Evolutionary conservation across 1,140 invertebrate species (phyloP), one percentile per base, ranked within the genome.

Genomic region (Amyelois transitella): DNA sequence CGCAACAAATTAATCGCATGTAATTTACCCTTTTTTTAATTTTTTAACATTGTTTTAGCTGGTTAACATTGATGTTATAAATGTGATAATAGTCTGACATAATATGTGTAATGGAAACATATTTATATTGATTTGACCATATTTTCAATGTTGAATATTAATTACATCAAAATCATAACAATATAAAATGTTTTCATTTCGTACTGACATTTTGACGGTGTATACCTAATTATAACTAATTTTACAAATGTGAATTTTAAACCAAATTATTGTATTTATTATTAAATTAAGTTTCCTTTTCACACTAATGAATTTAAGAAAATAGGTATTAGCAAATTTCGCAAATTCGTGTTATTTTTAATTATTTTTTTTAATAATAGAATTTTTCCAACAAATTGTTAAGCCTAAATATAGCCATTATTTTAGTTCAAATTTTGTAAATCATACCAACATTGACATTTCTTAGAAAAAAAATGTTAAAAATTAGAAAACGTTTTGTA

Each of bases 401-500:
- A 38, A 14, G 3, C 2, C 32, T 14, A 14, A 45, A 21, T 45
- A 19, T 45, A 8, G 12, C 20, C 44, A 10, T 49, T 22, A 22
- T 49, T 21, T 49, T 49, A 22, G 19, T 49, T 49, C 21, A 49
- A 49, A 38, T 2, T 14, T 28, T 28, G 7, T 28, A 12, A 8
- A 4, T 10, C 25, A 28, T 38, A 14, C 32, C 32, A 38, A 38
- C 32, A 55, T 24, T 55, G 43, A 55, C 25, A 54, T 54, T 38
- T 51, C n/a, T 51, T 63, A 69, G 55, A 54, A 55, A 68, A 57
- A 62, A 49, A 56, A 55, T 51, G 51, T 43, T 65, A 58, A 54
- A 54, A 57, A 66, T 65, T 66, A 58, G 71, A 65, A 62, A 72
- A 18, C 53, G 66, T 79, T 86, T 83, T 86, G 80, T 83, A 86